A percentile compares a stretch with the other conserved stretches of the same genome.
Conservation (phyloP, 1,140 invertebrate species). For the Papilio polyxenes region DNA sequence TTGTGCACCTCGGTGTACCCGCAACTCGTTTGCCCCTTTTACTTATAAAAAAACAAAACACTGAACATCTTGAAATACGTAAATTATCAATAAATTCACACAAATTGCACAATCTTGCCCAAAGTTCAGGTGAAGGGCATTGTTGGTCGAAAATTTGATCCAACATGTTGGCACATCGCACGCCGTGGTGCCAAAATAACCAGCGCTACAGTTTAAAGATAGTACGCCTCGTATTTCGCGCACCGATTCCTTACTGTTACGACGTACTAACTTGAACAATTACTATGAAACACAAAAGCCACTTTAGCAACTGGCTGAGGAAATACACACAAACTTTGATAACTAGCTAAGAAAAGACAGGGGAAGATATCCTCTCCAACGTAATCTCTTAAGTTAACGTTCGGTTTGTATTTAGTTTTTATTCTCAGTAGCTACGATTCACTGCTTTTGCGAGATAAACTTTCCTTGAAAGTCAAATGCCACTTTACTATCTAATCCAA, state of each 20-base stretch:
- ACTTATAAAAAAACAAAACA: neutral
- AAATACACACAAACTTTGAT: neutral
- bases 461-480: no score
- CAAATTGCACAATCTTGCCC: neutral
- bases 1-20: no score
- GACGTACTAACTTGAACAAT: neutral
- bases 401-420: no score
- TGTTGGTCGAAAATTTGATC: conserved; percentile 9
- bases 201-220: conserved; percentile 27
- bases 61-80: neutral
- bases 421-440: no score
- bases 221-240: conserved; percentile 31
- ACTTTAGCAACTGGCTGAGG: neutral
- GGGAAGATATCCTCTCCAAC: neutral
- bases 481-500: no score
- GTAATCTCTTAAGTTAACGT: neutral
- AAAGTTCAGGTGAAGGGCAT: conserved; percentile 27
- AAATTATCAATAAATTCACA: neutral
- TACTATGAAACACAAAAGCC: neutral
- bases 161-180: neutral
- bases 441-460: no score
- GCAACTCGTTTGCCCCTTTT: no score
- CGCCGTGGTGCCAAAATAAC: conserved; percentile 27
- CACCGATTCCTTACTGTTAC: neutral
- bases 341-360: neutral